Percentiles rank a stretch among this genome's conserved stretches.
Evolutionary conservation across 2,888 invertebrate species (phyloP).

Genomic region (Caenorhabditis macrosperma): DNA sequence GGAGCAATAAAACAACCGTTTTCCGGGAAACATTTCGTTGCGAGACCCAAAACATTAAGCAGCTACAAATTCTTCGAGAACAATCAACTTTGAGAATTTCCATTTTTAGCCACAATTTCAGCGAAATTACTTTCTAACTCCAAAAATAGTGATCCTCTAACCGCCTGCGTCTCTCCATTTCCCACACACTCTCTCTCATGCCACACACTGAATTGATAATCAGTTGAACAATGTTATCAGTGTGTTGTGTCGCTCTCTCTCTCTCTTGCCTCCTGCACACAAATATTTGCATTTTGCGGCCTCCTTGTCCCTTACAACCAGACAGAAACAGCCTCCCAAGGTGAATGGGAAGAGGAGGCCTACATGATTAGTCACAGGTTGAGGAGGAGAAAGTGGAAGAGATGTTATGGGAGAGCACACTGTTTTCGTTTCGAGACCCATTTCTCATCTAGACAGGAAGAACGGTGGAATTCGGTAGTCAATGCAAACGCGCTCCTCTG

Average conservation of each 20-base stretch:
- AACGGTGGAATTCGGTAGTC: no score
- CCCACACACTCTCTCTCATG: background rate
- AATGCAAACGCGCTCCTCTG: no score
- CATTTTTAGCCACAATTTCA: no score
- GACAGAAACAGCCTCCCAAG: no score
- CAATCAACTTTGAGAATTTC: background rate
- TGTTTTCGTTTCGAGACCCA: no score
- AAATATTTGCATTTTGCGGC: conserved; percentile 47
- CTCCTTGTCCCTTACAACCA: background rate
- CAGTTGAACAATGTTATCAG: conserved; percentile 32
- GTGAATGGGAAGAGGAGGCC: background rate
- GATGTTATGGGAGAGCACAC: no score
- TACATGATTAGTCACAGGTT: background rate
- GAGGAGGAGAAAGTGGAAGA: background rate
- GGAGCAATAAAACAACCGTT: no score
- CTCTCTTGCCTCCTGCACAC: conserved; percentile 5
- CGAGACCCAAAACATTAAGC: no score
- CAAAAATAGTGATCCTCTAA: background rate
- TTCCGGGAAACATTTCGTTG: no score
- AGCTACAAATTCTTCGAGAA: no score
- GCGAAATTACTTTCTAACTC: background rate
- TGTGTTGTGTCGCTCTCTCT: background rate
- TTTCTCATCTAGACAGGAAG: no score
- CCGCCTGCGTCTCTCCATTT: background rate
- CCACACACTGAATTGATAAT: conserved; percentile 9